A percentile compares a stretch with the other conserved stretches of the same genome.
These are phyloP conservation scores for Cardiocondyla obscurior DNA, from an alignment of 1,140 invertebrate genomes.

Conservation along the genomic window DNA sequence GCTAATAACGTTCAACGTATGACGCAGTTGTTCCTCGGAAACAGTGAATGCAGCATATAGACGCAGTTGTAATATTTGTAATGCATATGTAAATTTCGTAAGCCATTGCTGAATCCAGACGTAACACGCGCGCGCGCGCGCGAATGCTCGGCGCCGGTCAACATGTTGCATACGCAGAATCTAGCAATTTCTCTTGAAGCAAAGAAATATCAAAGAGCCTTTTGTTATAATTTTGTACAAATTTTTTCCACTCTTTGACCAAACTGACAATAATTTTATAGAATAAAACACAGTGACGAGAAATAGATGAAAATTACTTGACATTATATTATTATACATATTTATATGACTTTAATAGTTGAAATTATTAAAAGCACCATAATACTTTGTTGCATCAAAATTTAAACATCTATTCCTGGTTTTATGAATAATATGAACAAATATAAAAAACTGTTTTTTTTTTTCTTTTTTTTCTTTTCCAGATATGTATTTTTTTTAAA, in stretches of 20 bases:
- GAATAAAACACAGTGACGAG: not conserved
- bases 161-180: not conserved
- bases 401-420: not conserved
- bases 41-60: slow-evolving; percentile 28
- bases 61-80: slow-evolving; percentile 30
- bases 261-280: not conserved
- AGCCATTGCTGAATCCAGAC: not conserved
- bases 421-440: not conserved
- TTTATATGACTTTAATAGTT: too few relatives aligned
- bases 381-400: not conserved
- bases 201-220: not conserved
- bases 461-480: too few relatives aligned
- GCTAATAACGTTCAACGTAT: slow-evolving; percentile 16
- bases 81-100: slow-evolving; percentile 44
- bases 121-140: not conserved
- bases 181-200: slow-evolving; percentile 11
- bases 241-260: not conserved
- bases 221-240: slow-evolving; percentile 3
- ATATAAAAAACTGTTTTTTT: not conserved
- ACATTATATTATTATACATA: too few relatives aligned
- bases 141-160: not conserved
- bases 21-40: slow-evolving; percentile 30
- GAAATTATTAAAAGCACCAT: too few relatives aligned
- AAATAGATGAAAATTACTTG: not conserved
- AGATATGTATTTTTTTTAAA: not conserved